These are phyloP conservation scores for Pimpla rufipes DNA, from an alignment of 2,888 invertebrate genomes.

Conservation along the genomic window DNA sequence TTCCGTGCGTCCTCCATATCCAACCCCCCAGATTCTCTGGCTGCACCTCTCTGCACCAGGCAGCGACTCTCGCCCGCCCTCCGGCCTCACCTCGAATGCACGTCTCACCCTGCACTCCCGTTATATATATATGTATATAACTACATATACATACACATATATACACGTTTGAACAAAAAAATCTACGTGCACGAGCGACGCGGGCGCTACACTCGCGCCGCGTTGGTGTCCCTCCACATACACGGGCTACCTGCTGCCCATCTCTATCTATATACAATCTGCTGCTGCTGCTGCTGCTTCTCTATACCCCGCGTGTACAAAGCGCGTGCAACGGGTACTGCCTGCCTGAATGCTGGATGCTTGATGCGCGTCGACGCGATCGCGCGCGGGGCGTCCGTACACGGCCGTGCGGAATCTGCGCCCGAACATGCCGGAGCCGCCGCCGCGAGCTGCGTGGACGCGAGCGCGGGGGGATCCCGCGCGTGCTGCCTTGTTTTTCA, in stretches of 20 bases:
- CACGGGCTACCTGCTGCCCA: slow-evolving; percentile 27
- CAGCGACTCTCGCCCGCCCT: slow-evolving; percentile 60
- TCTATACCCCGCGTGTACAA: slow-evolving; percentile 59
- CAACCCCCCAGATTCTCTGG: slow-evolving; percentile 48
- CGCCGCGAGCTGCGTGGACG: background rate
- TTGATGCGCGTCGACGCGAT: slow-evolving; percentile 65
- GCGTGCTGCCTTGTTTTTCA: slow-evolving; percentile 79
- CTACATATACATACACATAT: no score
- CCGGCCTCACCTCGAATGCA: slow-evolving; percentile 74
- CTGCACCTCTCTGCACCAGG: slow-evolving; percentile 63
- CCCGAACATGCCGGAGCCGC: slow-evolving; percentile 63
- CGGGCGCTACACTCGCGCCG: slow-evolving; percentile 45
- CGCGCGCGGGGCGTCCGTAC: slow-evolving; percentile 62
- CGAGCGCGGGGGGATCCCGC: background rate
- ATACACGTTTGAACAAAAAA: slow-evolving; percentile 70
- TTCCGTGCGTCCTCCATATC: slow-evolving; percentile 55
- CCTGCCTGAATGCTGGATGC: slow-evolving; percentile 57
- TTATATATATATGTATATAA: no score
- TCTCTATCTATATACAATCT: slow-evolving; percentile 42
- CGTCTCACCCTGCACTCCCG: slow-evolving; percentile 77
- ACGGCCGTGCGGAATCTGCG: slow-evolving; percentile 71
- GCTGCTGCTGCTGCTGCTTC: no score
- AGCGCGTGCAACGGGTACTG: slow-evolving; percentile 56
- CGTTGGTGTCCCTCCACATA: slow-evolving; percentile 63
- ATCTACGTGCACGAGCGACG: slow-evolving; percentile 65